Evolutionary conservation across 2,888 invertebrate species (phyloP).

Genomic region (Fragum whitleyi): DNA sequence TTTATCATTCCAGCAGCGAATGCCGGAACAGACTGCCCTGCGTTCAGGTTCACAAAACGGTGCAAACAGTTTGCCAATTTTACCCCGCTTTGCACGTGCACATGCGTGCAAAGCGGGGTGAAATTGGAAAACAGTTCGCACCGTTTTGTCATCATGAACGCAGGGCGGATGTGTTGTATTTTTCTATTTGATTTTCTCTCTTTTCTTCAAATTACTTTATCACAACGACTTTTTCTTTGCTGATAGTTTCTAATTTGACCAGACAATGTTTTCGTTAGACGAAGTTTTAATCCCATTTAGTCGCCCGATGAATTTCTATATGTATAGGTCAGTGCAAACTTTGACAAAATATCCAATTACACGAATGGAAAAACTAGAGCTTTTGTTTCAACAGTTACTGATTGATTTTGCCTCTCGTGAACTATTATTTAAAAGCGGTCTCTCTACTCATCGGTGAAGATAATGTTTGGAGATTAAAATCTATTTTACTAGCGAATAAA

Average conservation of each 20-base stretch:
- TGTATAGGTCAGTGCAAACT: constrained; percentile 23
- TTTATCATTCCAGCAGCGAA: too few relatives aligned
- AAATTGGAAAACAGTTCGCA: too few relatives aligned
- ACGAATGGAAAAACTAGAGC: constrained; percentile 5
- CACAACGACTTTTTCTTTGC: too few relatives aligned
- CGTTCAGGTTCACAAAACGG: too few relatives aligned
- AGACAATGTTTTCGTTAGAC: background rate
- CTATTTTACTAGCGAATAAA: constrained; percentile 26
- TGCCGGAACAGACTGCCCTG: too few relatives aligned
- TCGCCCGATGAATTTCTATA: background rate
- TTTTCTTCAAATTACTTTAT: too few relatives aligned
- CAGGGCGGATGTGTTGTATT: too few relatives aligned
- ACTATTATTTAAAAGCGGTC: constrained; percentile 22
- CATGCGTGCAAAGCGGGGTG: too few relatives aligned
- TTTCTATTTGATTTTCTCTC: background rate
- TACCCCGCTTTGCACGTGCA: too few relatives aligned
- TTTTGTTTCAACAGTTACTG: constrained; percentile 11
- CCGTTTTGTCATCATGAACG: too few relatives aligned
- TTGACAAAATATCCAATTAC: constrained; percentile 19
- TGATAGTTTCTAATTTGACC: too few relatives aligned
- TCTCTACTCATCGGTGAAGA: background rate
- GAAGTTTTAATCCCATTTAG: background rate
- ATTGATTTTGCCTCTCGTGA: constrained; percentile 12
- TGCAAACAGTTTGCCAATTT: too few relatives aligned
- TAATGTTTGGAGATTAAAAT: constrained; percentile 15